A percentile compares a stretch with the other conserved stretches of the same genome.
Conservation (phyloP, 1,140 invertebrate species). For the Colletes latitarsis region DNA sequence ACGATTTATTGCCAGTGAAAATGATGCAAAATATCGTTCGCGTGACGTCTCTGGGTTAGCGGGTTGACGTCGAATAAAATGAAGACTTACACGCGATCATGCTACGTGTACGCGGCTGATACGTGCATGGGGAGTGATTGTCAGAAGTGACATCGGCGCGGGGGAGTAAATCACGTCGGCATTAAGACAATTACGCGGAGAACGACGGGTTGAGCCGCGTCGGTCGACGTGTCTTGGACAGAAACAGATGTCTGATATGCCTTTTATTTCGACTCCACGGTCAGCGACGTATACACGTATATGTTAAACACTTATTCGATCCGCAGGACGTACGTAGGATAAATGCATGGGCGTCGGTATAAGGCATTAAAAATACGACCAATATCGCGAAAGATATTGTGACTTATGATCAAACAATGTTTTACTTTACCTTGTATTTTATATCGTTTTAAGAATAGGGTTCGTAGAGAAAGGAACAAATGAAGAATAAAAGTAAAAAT, state of each 20-base stretch:
- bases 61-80: constrained; percentile 50
- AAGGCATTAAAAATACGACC: constrained; percentile 6
- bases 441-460: too few relatives aligned
- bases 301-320: constrained; percentile 31
- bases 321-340: constrained; percentile 37
- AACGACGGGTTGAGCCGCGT: constrained; percentile 47
- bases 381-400: constrained; percentile 26
- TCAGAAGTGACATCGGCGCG: constrained; percentile 40
- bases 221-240: constrained; percentile 56
- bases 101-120: constrained; percentile 23
- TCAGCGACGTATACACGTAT: constrained; percentile 1
- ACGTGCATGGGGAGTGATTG: constrained; percentile 30
- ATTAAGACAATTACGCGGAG: constrained; percentile 69
- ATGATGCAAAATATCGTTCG: constrained; percentile 4
- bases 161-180: constrained; percentile 67
- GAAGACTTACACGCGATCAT: constrained; percentile 43
- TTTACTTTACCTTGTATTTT: too few relatives aligned
- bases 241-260: constrained; percentile 36
- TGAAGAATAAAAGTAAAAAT: too few relatives aligned
- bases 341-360: constrained; percentile 43
- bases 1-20: not conserved
- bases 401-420: not conserved
- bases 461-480: too few relatives aligned
- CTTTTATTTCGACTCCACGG: constrained; percentile 23
- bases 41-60: constrained; percentile 51